Percentiles rank a stretch among this genome's conserved stretches.
phyloP scores from a whole-genome alignment of 1,140 invertebrate species.

The Ceratoteleas bidentatus region DNA sequence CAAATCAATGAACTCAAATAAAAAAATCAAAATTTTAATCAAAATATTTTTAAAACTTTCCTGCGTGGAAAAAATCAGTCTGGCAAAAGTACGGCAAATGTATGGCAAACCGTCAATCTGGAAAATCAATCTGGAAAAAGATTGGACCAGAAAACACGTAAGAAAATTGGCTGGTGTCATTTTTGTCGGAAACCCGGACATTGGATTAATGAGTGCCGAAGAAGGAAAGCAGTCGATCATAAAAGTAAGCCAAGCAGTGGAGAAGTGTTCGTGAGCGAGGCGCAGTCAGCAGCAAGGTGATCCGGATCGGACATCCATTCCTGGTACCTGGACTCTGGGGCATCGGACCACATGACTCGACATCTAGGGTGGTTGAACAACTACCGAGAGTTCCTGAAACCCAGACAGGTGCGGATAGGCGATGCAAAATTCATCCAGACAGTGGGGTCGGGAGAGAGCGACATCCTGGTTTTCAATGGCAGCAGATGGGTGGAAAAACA shows the following conservation, averaged over 20 bases:
- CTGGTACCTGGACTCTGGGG: conserved; percentile 65
- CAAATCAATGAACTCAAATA: no score
- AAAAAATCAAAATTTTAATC: no score
- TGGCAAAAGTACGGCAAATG: no score
- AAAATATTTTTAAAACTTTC: no score
- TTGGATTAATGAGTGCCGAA: not conserved
- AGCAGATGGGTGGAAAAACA: conserved; percentile 52
- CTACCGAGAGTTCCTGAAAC: conserved; percentile 44
- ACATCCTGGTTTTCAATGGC: conserved; percentile 59
- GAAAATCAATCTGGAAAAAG: not conserved
- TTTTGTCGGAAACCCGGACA: conserved; percentile 23
- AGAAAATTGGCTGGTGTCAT: conserved; percentile 7
- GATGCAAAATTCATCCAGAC: conserved; percentile 59
- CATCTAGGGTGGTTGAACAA: conserved; percentile 39
- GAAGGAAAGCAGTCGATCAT: conserved; percentile 5
- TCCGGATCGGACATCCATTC: not conserved
- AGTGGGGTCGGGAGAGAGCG: conserved; percentile 54
- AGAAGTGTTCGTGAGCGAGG: conserved; percentile 21
- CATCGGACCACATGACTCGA: conserved; percentile 61
- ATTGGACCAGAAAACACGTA: not conserved
- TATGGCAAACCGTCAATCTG: no score
- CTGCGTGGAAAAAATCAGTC: no score
- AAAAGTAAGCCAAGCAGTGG: not conserved
- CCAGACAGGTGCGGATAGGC: conserved; percentile 33
- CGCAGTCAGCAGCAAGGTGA: not conserved